Evolutionary conservation across 2,797 vertebrate species (phyloP), one percentile per base, ranked within the genome.

Genomic region (Eurystomus glaucurus): DNA sequence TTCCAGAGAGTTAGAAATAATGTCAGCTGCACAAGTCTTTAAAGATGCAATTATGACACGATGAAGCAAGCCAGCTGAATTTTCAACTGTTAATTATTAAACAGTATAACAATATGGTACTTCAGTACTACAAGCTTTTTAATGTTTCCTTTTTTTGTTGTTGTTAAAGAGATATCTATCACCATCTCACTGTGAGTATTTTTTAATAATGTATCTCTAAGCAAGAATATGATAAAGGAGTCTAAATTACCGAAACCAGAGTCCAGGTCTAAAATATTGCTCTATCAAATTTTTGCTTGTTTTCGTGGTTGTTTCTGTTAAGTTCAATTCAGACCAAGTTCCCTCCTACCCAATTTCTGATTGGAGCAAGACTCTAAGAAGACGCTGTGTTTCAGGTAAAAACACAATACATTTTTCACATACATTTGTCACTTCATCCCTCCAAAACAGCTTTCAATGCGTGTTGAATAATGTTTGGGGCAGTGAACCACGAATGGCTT

Each of bases 31-130:
- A 76, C 37, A 95, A 48, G 57, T 71, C 23, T 77, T 91, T 83
- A 28, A 54, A 84, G 51, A 62, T 80, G 28, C 15, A 82, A 66
- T 96, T 93, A 64, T 80, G 66, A 72, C 31, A 75, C 43, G 6
- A 57, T 55, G 71, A 96, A 94, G 43, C 93, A 87, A 87, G 51
- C 14, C 74, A 93, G 70, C 4, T 91, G 35, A 75, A 60, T 95
- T 92, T 51, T 57, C n/a, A 72, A 72, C 58, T 92, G 43, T 75
- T 88, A 61, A 77, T 57, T 78, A 65, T 64, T 68, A 39, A 88
- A 50, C 45, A 65, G 55, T 68, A 57, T 18, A 39, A 54, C 5
- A 39, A 25, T 29, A 45, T 31, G 6, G 54, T 51, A 9, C 3
- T 80, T 81, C 11, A 46, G 31, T 78, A 90, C 50, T 81, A 31